Base-by-base conservation (phyloP, 2,888 invertebrate genomes). In the Drosophila borborema region DNA sequence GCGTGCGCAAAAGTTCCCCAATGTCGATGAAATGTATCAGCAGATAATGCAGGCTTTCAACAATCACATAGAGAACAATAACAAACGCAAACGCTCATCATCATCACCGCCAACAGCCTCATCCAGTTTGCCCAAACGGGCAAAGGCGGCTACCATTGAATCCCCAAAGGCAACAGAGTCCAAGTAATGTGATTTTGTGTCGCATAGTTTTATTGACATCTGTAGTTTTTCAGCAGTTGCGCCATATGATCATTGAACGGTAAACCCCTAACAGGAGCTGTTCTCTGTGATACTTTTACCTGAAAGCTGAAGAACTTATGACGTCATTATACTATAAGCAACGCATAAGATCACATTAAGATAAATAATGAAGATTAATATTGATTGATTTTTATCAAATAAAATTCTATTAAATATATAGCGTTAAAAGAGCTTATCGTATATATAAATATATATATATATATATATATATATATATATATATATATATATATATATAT, bases 1-100 rank as follows among this genome's bases (percentile, higher is more conserved):
- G 16, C 90, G 93, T 51, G 91, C 91, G 8, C 78, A 90, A 38
- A 93, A 93, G 68, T 93, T 92, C 72, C 93, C 93, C 16, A 20
- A 74, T 46, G 46, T 80, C 0, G 88, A 90, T 10, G 69, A 62
- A 8, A 43, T 87, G 28, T 74, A 55, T 16, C 9, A 66, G 20
- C 40, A 69, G 56, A 80, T 86, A 16, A 38, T 64, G 0, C 18
- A 59, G 16, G 31, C 56, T 0, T 36, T 71, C 8, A 53, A 28
- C 18, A 65, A 67, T 2, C 20, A 48, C 0, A 7, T 69, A 6
- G 28, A 8, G 20, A 56, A 45, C 9, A 16, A 20, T 8, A 65
- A 40, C 9, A 70, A 64, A 16, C 74, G 64, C 34, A 74, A 80
- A 34, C 70, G 65, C 18, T 7, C 43, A 20, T 20, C 66, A 23